Evolutionary conservation across 2,113 vertebrate species (phyloP).

Genomic region (Lophochroa leadbeateri): DNA sequence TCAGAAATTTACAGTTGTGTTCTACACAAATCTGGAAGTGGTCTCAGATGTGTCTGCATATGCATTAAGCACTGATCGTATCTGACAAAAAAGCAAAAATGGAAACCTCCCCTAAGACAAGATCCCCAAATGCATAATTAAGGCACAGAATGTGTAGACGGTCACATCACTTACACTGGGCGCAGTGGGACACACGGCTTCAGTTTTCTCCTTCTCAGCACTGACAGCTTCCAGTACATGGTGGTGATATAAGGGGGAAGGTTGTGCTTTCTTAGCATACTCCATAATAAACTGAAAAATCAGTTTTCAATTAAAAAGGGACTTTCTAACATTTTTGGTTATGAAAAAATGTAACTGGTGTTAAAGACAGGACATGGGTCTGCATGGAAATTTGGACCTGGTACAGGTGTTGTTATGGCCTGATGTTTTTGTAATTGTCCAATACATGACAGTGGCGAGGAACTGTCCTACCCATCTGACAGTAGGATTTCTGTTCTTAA

Average conservation of each 20-base stretch:
- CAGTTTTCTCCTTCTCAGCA: background rate
- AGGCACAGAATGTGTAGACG: background rate
- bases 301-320: background rate
- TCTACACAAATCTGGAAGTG: background rate
- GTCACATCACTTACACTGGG: rapidly evolving
- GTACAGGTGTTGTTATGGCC: background rate
- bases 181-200: rapidly evolving
- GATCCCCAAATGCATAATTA: background rate
- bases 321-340: background rate
- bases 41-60: background rate
- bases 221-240: background rate
- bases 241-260: background rate
- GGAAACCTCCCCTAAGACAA: background rate
- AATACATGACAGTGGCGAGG: background rate
- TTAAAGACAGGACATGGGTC: background rate
- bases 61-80: background rate
- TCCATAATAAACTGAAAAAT: background rate
- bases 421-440: background rate
- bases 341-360: background rate
- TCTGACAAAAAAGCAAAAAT: background rate
- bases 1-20: background rate
- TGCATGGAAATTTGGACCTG: background rate
- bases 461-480: background rate
- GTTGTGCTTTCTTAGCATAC: background rate
- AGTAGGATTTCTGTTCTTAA: background rate